Conservation (phyloP, 1,140 invertebrate species). For the Adelges cooleyi region DNA sequence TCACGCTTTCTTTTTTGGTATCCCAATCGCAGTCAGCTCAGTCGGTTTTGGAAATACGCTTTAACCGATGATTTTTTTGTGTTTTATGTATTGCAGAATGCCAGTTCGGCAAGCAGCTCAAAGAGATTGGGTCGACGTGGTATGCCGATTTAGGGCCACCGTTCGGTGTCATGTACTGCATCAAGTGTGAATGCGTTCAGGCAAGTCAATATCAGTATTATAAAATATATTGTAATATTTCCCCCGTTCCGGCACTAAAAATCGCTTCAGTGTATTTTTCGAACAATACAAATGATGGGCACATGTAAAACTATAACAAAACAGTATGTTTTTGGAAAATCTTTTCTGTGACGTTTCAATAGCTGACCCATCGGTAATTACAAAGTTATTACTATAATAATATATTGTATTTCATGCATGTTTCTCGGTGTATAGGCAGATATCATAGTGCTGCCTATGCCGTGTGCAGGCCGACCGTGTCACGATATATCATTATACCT, state of each 20-base stretch:
- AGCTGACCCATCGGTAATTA: too few relatives aligned
- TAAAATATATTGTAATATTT: not conserved
- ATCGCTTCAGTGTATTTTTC: not conserved
- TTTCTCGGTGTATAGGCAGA: not conserved
- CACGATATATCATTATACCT: too few relatives aligned
- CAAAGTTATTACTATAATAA: too few relatives aligned
- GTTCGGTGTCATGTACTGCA: slow-evolving; percentile 85
- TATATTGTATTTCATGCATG: not conserved
- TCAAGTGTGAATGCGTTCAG: slow-evolving; percentile 80
- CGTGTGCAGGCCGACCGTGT: too few relatives aligned
- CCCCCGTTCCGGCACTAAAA: not conserved
- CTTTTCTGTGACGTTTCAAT: too few relatives aligned
- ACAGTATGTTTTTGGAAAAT: too few relatives aligned
- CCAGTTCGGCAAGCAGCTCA: slow-evolving; percentile 70
- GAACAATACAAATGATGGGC: too few relatives aligned
- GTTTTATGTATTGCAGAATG: slow-evolving; percentile 64
- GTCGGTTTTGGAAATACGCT: too few relatives aligned
- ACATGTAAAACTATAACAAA: not conserved
- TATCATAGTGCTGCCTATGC: not conserved
- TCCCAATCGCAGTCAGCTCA: too few relatives aligned
- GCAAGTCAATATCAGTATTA: slow-evolving; percentile 61
- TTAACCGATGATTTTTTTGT: not conserved
- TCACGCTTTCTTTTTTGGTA: too few relatives aligned
- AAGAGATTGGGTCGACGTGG: slow-evolving; percentile 77
- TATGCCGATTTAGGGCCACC: slow-evolving; percentile 79